phyloP scores from a whole-genome alignment of 1,140 invertebrate genomes.

The Platyscapa corneri region DNA sequence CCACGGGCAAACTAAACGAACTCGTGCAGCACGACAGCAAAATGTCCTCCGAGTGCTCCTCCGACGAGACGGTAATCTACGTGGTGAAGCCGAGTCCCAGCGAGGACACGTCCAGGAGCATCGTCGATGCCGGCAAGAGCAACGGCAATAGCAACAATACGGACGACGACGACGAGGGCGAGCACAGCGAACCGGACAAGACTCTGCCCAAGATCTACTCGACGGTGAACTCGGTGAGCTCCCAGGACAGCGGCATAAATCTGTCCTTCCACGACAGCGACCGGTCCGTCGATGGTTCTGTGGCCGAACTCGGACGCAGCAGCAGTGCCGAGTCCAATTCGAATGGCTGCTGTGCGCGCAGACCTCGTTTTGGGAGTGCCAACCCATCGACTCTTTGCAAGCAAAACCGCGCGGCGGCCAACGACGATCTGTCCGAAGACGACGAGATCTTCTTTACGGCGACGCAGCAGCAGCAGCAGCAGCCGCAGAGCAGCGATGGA shows the following conservation, averaged over 20 bases:
- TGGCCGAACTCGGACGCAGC: constrained; percentile 66
- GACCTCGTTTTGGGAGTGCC: constrained; percentile 47
- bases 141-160: constrained; percentile 54
- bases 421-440: constrained; percentile 69
- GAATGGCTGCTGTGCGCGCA: constrained; percentile 58
- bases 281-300: constrained; percentile 65
- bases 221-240: constrained; percentile 80
- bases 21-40: constrained; percentile 69
- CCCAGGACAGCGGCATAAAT: constrained; percentile 86
- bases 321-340: constrained; percentile 70
- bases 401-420: constrained; percentile 52
- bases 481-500: not conserved
- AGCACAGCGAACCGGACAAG: constrained; percentile 60
- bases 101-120: constrained; percentile 42
- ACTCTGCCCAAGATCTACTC: constrained; percentile 77
- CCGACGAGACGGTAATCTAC: constrained; percentile 72
- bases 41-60: constrained; percentile 73
- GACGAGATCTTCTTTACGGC: constrained; percentile 60
- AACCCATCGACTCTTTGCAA: constrained; percentile 53
- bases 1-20: constrained; percentile 65
- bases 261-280: constrained; percentile 83
- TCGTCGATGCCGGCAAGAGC: not conserved
- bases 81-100: constrained; percentile 66
- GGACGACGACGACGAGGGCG: constrained; percentile 70
- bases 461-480: not conserved